phyloP scores from a whole-genome alignment of 1,140 invertebrate genomes.

The Telenomus remus region DNA sequence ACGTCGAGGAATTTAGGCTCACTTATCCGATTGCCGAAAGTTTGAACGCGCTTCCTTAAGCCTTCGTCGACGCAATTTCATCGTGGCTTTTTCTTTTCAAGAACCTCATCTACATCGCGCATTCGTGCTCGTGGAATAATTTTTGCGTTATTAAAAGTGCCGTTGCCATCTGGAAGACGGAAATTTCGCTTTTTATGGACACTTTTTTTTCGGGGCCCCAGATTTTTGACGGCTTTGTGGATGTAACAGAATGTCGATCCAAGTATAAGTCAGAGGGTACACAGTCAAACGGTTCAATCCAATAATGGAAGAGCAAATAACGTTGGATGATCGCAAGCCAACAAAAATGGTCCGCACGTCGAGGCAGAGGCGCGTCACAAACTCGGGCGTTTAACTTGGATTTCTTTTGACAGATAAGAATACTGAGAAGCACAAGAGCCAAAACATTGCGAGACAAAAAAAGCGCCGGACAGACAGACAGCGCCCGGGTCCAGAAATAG shows the following conservation, averaged over 20 bases:
- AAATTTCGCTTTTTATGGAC: too few species aligned
- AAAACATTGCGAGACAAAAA: slow-evolving; percentile 10
- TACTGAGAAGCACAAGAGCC: slow-evolving; percentile 26
- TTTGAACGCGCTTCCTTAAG: slow-evolving; percentile 13
- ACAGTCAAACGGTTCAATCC: too few species aligned
- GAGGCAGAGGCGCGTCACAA: slow-evolving; percentile 8
- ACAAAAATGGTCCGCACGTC: slow-evolving; percentile 9
- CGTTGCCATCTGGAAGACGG: too few species aligned
- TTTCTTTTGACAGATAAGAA: slow-evolving; percentile 40
- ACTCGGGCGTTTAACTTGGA: slow-evolving; percentile 8
- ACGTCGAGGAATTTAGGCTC: slow-evolving; percentile 50
- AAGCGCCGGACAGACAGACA: slow-evolving; percentile 4
- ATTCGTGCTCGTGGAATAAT: slow-evolving; percentile 12
- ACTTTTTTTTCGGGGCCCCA: too few species aligned
- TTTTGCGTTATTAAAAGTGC: too few species aligned
- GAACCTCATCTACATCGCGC: slow-evolving; percentile 8
- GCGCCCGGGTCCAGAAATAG: slow-evolving; percentile 17
- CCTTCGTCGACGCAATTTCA: slow-evolving; percentile 8
- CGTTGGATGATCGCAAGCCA: too few species aligned
- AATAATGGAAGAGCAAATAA: too few species aligned
- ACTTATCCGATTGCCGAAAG: slow-evolving; percentile 46
- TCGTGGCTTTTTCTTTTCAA: slow-evolving; percentile 1
- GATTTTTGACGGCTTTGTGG: too few species aligned
- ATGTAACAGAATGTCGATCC: too few species aligned
- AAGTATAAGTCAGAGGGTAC: too few species aligned